Percentiles rank a stretch among this genome's conserved stretches.
Conservation (phyloP, 2,113 vertebrate species). For the Lepus timidus region DNA sequence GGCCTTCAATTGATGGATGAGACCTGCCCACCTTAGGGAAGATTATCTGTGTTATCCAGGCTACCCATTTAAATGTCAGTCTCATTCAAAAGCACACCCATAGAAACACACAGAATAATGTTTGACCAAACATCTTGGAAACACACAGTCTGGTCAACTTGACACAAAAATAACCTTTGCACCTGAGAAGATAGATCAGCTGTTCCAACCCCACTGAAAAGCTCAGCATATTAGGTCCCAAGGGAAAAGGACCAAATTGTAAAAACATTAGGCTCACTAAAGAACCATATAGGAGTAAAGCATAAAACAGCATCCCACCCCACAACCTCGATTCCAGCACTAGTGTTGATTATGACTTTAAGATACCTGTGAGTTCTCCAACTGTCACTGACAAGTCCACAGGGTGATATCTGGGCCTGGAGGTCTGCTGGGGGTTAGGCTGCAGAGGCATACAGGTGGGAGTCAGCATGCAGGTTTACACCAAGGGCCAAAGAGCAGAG, state of each 20-base stretch:
- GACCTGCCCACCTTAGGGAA: not conserved
- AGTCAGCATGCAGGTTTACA: not conserved
- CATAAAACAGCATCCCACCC: too few species aligned
- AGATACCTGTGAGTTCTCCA: not conserved
- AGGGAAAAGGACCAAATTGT: not conserved
- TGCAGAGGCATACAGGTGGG: not conserved
- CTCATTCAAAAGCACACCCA: not conserved
- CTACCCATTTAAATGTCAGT: not conserved
- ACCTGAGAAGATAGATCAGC: not conserved
- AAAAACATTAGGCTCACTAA: not conserved
- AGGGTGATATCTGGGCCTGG: not conserved
- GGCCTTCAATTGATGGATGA: not conserved
- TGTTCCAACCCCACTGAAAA: slow-evolving; percentile 65
- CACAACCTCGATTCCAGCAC: not conserved
- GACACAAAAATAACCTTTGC: not conserved
- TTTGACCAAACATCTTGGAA: not conserved
- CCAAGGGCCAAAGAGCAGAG: not conserved
- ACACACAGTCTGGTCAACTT: not conserved
- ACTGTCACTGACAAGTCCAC: not conserved
- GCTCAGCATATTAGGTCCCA: not conserved
- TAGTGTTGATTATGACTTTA: not conserved
- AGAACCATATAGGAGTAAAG: not conserved
- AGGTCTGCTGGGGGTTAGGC: not conserved
- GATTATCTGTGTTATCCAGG: not conserved
- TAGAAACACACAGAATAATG: not conserved